Evolutionary conservation across 2,888 invertebrate genomes (phyloP), one percentile per base, ranked within the genome.

Genomic region (Philaethria dido): DNA sequence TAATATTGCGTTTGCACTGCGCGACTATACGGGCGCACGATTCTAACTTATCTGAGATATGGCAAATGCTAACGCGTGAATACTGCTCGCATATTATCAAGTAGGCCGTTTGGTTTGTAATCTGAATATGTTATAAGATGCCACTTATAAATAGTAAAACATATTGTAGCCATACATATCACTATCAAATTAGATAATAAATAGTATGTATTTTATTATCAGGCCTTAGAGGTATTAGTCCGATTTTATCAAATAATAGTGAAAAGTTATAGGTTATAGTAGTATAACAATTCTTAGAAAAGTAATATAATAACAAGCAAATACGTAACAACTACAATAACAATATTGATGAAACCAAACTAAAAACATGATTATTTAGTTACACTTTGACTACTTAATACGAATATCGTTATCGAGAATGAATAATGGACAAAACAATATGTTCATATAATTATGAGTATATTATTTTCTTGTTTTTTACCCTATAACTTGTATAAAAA

Each of bases 21-120:
- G 59, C 69, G 71, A 60, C 69, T 55, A 25, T 33, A 48, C 71
- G 64, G 66, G 59, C 64, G 55, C 69, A 48, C 66, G 66, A 44
- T 64, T 33, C 47, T 60, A 54, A 62, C 62, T 64, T 66, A 64
- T 69, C 64, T 68, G 69, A 64, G 48, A 60, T 59, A 64, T 61
- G 62, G 45, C 52, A 39, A 65, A 39, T 50, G 61, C 44, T 62
- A 22, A 33, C 48, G 59, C 48, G 63, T 33, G 45, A 45, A 45
- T 29, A 44, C 29, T 64, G 68, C 59, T 61, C 63, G 64, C 66
- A 62, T 52, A 60, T 70, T 66, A 69, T 71, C 69, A 64, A 48
- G 44, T 39, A 18, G 60, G 67, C 69, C 68, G 72, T 70, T 74
- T 73, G 63, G 66, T 66, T 57, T 48, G 33, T 62, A 44, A 66